phyloP scores from a whole-genome alignment of 2,113 vertebrate species.

The Hyla sarda region DNA sequence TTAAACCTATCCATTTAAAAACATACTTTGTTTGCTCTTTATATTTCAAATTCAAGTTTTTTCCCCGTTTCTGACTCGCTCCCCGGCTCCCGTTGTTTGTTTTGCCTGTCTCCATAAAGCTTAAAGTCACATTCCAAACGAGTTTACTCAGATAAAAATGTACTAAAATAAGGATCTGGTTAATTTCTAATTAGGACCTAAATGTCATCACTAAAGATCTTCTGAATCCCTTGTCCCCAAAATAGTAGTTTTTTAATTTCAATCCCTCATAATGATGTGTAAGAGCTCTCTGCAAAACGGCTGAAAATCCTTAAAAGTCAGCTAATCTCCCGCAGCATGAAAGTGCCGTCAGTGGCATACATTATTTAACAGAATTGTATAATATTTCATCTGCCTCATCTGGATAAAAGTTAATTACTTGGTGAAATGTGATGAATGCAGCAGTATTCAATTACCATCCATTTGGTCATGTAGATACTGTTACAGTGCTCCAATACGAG shows the following conservation, averaged over 20 bases:
- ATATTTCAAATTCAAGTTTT: too few species aligned
- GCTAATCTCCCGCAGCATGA: slow-evolving; percentile 53
- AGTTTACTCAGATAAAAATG: slow-evolving; percentile 38
- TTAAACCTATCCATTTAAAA: too few species aligned
- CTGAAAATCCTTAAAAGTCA: slow-evolving; percentile 55
- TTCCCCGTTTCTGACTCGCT: background rate
- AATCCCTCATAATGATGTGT: slow-evolving; percentile 57
- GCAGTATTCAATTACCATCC: slow-evolving; percentile 54
- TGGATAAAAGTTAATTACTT: slow-evolving; percentile 60
- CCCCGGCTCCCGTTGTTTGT: slow-evolving; percentile 3
- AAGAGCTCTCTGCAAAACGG: slow-evolving; percentile 48
- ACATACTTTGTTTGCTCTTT: too few species aligned
- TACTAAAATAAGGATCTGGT: slow-evolving; percentile 33
- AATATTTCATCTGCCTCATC: slow-evolving; percentile 59
- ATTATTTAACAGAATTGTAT: slow-evolving; percentile 59
- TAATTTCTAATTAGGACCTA: slow-evolving; percentile 55
- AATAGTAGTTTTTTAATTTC: slow-evolving; percentile 52
- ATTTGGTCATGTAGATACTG: slow-evolving; percentile 57
- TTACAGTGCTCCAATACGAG: slow-evolving; percentile 44
- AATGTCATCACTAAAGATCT: slow-evolving; percentile 56
- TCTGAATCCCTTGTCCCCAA: slow-evolving; percentile 52
- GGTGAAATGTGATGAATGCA: slow-evolving; percentile 58
- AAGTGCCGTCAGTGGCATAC: slow-evolving; percentile 56
- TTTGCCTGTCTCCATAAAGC: slow-evolving; percentile 28
- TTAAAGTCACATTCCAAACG: slow-evolving; percentile 29